phyloP scores from a whole-genome alignment of 2,888 invertebrate genomes.

The Oithona nana region DNA sequence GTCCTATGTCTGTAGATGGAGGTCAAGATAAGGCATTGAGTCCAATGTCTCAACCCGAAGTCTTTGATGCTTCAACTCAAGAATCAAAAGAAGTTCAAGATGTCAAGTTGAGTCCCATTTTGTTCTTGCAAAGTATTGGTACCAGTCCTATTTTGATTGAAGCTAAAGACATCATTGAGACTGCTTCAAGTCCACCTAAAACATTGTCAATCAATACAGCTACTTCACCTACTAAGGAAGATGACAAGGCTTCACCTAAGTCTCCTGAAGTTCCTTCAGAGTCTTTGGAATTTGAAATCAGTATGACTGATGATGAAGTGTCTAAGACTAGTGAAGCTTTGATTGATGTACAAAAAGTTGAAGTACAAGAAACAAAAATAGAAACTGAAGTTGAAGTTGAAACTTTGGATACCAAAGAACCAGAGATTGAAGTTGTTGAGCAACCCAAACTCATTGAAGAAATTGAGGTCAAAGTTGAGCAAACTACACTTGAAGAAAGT shows the following conservation, averaged over 20 bases:
- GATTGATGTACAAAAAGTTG: no score
- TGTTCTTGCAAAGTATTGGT: neutral
- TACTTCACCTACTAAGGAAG: neutral
- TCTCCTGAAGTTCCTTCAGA: neutral
- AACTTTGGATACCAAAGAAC: neutral
- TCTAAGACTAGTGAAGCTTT: no score
- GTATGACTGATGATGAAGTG: neutral
- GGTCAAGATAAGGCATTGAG: neutral
- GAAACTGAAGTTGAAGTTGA: neutral
- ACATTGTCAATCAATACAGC: neutral
- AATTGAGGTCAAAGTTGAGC: no score
- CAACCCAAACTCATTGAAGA: neutral
- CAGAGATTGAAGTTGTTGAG: no score
- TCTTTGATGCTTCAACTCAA: neutral
- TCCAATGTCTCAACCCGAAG: neutral
- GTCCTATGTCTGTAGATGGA: neutral
- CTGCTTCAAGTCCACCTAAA: neutral
- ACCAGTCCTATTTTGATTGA: neutral
- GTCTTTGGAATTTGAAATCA: constrained; percentile 1
- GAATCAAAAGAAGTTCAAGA: neutral
- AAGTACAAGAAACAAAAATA: no score
- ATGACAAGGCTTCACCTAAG: neutral
- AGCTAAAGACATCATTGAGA: neutral
- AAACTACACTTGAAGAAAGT: no score
- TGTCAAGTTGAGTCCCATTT: neutral